Base-by-base conservation (phyloP, 2,888 invertebrate genomes). In the Drosophila meridiana region DNA sequence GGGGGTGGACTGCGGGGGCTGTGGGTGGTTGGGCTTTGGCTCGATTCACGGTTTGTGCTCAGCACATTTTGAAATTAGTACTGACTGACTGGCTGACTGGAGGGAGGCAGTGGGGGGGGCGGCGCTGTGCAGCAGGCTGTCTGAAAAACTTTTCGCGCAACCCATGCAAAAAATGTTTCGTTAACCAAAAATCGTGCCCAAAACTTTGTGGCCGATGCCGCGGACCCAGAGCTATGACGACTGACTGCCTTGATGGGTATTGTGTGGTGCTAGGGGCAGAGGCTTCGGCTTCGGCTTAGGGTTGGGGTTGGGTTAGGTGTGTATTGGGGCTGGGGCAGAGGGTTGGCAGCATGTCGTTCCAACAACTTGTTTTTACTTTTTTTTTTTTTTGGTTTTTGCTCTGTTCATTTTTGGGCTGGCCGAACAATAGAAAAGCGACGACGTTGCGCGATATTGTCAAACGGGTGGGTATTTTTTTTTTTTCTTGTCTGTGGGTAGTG, bases 361-460 rank as follows among this genome's bases (percentile, higher is more conserved):
- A 60, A 65, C 76, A 80, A 80, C 78, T 80, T 80, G 76, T 68
- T 80, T 77, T 72, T 63, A 53, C 43, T 62, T 62, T 60, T 32
- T 42, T 48, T 40, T 53, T 61, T 67, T 59, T 66, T 69, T 50
- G 48, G 38, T 58, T 65, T 47, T 67, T 63, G 68, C 50, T 68
- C 38, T 63, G 67, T 59, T 60, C 65, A 59, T 64, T 61, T 64
- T 82, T 61, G 71, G 58, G 57, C 72, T 65, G 62, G 26, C 50
- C 36, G 71, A 85, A 89, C 90, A 86, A 82, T 82, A 75, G 80
- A 73, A 81, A 85, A 87, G 88, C 87, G 81, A 82, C 79, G 76
- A 89, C 89, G 87, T 76, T 77, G 88, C 83, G 83, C 82, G 84
- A 87, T 87, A 81, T 89, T 85, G 87, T 89, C 87, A 87, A 87